Conservation (phyloP, 2,888 invertebrate genomes). For the Parelbella ahira region DNA sequence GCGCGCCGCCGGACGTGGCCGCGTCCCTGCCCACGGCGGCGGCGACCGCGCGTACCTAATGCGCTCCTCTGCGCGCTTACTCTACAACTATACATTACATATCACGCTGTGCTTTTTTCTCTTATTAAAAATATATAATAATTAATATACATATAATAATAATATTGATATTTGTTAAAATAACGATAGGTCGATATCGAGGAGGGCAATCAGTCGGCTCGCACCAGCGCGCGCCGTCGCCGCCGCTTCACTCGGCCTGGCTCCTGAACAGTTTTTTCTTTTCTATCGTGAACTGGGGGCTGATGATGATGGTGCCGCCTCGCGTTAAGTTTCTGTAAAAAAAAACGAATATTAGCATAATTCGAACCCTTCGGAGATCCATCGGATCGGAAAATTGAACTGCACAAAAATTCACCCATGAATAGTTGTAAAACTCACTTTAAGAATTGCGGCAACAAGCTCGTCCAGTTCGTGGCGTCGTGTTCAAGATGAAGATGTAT, state of each 20-base stretch:
- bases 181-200: conserved; percentile 77
- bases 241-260: conserved; percentile 73
- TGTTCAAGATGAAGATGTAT: conserved; percentile 93
- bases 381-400: too few relatives aligned
- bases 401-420: not conserved
- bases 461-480: conserved; percentile 92
- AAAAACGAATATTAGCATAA: conserved; percentile 31
- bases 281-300: conserved; percentile 92
- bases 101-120: conserved; percentile 81
- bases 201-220: conserved; percentile 76
- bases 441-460: conserved; percentile 92
- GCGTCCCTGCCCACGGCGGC: conserved; percentile 38
- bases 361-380: too few relatives aligned
- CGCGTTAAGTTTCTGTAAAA: conserved; percentile 88
- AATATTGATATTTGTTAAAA: conserved; percentile 79
- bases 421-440: conserved; percentile 83
- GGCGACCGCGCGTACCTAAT: conserved; percentile 38
- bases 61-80: conserved; percentile 56
- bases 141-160: conserved; percentile 76
- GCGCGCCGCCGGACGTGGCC: conserved; percentile 37
- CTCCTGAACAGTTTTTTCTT: conserved; percentile 95
- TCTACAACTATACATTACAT: conserved; percentile 78
- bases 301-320: conserved; percentile 93
- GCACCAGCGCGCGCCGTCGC: conserved; percentile 58
- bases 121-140: conserved; percentile 78